Conservation (phyloP, 2,888 invertebrate species). For the Noctua pronuba region DNA sequence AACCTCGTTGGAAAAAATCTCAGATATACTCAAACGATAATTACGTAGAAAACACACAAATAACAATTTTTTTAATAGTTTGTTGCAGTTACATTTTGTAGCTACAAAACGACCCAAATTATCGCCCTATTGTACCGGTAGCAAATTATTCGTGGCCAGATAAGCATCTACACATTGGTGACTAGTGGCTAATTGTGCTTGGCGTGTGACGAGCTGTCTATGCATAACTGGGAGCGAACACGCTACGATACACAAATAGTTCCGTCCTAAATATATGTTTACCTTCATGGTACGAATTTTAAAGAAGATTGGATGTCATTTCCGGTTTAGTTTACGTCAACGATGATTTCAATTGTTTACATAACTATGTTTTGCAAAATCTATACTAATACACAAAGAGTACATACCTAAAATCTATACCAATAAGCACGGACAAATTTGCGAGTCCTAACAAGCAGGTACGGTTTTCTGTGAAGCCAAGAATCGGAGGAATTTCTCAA, state of each 20-base stretch:
- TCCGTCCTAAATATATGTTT: slow-evolving; percentile 20
- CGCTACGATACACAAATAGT: slow-evolving; percentile 40
- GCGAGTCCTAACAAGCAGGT: neutral
- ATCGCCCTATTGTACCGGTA: slow-evolving; percentile 44
- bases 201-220: slow-evolving; percentile 53
- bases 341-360: neutral
- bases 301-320: neutral
- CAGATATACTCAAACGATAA: neutral
- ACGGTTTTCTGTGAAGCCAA: neutral
- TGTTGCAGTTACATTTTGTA: neutral
- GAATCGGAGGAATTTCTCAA: neutral
- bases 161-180: slow-evolving; percentile 55
- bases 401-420: no score
- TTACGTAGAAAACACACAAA: neutral
- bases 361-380: neutral
- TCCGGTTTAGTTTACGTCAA: neutral
- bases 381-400: no score
- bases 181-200: slow-evolving; percentile 55
- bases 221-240: slow-evolving; percentile 44
- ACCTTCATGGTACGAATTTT: neutral
- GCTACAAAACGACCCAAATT: slow-evolving; percentile 48
- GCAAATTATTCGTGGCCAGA: slow-evolving; percentile 64
- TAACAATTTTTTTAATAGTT: neutral
- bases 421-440: neutral
- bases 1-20: neutral